Base-by-base conservation (phyloP, 1,140 invertebrate genomes). In the Drosophila pseudoobscura region DNA sequence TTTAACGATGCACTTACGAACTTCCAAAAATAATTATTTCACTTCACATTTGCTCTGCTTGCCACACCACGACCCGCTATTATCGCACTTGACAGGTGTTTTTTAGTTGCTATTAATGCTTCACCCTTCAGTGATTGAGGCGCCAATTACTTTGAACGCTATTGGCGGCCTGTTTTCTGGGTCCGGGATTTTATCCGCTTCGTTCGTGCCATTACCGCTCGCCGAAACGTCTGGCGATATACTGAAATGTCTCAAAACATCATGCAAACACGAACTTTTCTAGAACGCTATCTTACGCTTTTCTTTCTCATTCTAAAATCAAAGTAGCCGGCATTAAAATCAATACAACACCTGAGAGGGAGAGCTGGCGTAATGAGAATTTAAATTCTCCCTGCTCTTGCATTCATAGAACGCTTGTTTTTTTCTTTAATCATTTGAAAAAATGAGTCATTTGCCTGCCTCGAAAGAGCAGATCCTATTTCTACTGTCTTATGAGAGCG, bases 291-390 rank as follows among this genome's bases (percentile, higher is more conserved):
- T 70, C 69, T 77, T 69, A 11, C 35, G 35, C 35, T 39, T 11
- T 13, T 76, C 72, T 45, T 75, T 65, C 77, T 62, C 70, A 57
- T 57, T 74, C 59, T 74, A 17, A 74, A 64, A 45, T 56, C 59
- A 73, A 62, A 72, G 39, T 45, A 49, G 61, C 71, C 72, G 71
- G 72, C 72, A 75, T 44, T 47, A 75, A 75, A 75, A 75, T 75
- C 72, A 66, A 75, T 75, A 69, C 20, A 46, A 26, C 31, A 20
- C 8, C 29, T 35, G 35, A 43, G 35, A 11, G 63, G 69, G 61
- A 54, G 51, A 22, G 13, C n/a, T 22, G 31, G 5, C 3, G 2
- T 11, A 11, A 31, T 45, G 24, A 45, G 43, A 49, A 15, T 43
- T 43, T 13, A 8, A 11, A 17, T 13, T 17, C n/a, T 29, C 17